Base-by-base conservation (phyloP, 2,888 invertebrate species). In the Mesochorus sp. region DNA sequence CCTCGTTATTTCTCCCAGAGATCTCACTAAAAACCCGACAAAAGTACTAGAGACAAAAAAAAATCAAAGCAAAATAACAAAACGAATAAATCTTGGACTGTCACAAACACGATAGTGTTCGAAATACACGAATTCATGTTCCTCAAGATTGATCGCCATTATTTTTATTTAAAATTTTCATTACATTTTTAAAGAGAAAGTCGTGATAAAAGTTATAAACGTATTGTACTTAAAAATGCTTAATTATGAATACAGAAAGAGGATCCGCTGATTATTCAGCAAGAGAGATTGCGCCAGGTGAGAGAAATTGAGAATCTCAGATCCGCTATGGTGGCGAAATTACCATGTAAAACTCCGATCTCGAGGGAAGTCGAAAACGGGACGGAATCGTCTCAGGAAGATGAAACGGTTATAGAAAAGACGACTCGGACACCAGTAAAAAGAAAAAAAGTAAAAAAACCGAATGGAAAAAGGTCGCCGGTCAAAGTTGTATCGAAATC, bases 241-340 rank as follows among this genome's bases (percentile, higher is more conserved):
- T 21, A 1, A 51, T 31, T 31, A 55, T 34, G 42, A 68, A 12
- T 79, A 5, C 67, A 89, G 86, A 82, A 72, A 39, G 85, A 87
- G 49, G 83, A 82, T 42, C 57, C 76, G 3, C 80, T 81, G 37
- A 67, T 74, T 14, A 81, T 78, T 10, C 82, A 84, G 24, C 86
- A 86, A 39, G 87, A 87, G 53, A 84, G 88, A 71, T 74, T 89
- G n/a, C 84, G 82, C 10, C 85, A 86, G 78, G 90, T 89, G 17
- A 87, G 92, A 76, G 91, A 92, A 72, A 83, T 92, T 12, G 93
- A 93, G 86, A 91, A 93, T 84, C 80, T 90, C 1, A 86, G 93
- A 64, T 89, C 92, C 3, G 82, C 88, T 5, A 87, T 92, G 88
- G 84, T 92, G n/a, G 84, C 90, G 1, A 86, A 87, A 47, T 81